Evolutionary conservation across 92 coral and sea anemone genomes (phyloP).

Genomic region (Palythoa heliodiscus): DNA sequence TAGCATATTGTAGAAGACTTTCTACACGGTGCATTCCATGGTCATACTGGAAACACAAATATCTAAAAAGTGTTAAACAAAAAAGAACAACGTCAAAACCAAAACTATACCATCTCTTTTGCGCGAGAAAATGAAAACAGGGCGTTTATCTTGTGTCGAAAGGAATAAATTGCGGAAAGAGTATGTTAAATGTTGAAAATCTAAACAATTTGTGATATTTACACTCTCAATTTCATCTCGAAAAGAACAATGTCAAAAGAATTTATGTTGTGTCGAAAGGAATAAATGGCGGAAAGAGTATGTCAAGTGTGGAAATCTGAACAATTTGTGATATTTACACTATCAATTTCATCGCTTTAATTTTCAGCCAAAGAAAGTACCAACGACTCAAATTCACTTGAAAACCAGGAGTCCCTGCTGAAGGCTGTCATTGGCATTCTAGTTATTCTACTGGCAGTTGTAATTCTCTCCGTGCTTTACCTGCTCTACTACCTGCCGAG

Average conservation of each 20-base stretch:
- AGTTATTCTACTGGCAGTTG: not conserved
- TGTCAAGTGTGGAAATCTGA: not conserved
- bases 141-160: not conserved
- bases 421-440: constrained; percentile 9
- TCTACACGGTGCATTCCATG: too few relatives aligned
- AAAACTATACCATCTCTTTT: not conserved
- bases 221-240: too few relatives aligned
- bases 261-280: not conserved
- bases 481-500: constrained; percentile 2
- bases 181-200: not conserved
- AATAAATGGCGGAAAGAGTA: not conserved
- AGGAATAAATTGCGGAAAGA: not conserved
- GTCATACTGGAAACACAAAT: too few relatives aligned
- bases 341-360: not conserved
- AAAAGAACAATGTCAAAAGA: too few relatives aligned
- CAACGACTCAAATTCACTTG: not conserved
- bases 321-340: not conserved
- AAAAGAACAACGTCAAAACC: not conserved
- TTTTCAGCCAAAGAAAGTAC: not conserved
- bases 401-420: constrained; percentile 22
- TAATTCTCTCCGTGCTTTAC: constrained; percentile 1
- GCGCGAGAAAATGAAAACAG: not conserved
- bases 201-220: not conserved
- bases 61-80: too few relatives aligned
- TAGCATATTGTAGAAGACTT: too few relatives aligned